phyloP scores from a whole-genome alignment of 2,797 vertebrate genomes.

The Pitangus sulphuratus region DNA sequence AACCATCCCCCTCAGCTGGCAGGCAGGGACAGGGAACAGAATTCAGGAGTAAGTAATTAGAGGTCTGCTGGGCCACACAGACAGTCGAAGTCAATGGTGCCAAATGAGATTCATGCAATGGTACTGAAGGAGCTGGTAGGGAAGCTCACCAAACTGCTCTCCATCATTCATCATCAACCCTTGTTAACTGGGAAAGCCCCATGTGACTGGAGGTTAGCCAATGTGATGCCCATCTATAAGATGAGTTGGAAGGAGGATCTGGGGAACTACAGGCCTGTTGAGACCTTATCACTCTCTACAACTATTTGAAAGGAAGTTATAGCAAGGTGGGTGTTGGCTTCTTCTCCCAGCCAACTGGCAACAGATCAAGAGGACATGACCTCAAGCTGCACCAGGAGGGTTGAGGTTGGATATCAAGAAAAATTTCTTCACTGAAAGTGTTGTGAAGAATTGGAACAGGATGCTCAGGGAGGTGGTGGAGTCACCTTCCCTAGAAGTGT shows the following conservation, averaged over 20 bases:
- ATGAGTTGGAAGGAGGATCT: neutral
- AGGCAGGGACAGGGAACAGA: neutral
- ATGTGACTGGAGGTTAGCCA: neutral
- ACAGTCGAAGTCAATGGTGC: neutral
- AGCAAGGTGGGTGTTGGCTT: neutral
- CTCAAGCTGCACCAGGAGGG: neutral
- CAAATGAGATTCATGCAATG: neutral
- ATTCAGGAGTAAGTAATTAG: neutral
- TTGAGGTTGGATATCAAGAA: neutral
- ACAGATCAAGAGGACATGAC: neutral
- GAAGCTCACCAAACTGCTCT: fast-evolving
- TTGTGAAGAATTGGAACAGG: neutral
- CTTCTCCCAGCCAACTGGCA: neutral
- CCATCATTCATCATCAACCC: neutral
- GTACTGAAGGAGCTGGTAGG: neutral
- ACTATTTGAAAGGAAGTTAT: neutral
- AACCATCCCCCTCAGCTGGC: neutral
- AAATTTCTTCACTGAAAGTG: neutral
- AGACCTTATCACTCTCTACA: neutral
- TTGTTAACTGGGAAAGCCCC: neutral
- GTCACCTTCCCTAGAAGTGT: neutral
- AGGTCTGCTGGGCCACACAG: neutral
- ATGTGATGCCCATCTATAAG: neutral
- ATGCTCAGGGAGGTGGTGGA: neutral
- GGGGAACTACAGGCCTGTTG: too few species aligned